phyloP scores from a whole-genome alignment of 92 coral and sea anemone genomes.

The Galaxea fascicularis region DNA sequence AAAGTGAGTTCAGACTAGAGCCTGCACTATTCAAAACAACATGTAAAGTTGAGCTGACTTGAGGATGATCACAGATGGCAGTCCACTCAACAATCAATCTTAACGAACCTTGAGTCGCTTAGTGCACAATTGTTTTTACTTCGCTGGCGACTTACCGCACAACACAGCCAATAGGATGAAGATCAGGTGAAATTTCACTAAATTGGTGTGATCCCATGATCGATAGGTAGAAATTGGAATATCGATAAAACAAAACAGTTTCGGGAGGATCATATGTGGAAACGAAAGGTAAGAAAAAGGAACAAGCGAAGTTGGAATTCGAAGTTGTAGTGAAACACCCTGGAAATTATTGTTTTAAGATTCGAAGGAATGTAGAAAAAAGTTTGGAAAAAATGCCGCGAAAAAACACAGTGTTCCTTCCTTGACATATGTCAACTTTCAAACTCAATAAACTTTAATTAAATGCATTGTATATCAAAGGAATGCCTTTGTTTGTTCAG shows the following conservation, averaged over 20 bases:
- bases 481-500: conserved; percentile 39
- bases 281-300: neutral
- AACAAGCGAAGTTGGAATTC: neutral
- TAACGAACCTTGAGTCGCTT: neutral
- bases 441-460: conserved; percentile 54
- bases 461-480: conserved; percentile 30
- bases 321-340: conserved; percentile 27
- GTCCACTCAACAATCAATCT: conserved; percentile 15
- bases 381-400: conserved; percentile 23
- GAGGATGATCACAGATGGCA: conserved; percentile 31
- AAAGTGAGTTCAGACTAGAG: neutral
- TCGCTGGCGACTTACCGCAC: conserved; percentile 8
- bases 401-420: conserved; percentile 5
- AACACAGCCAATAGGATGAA: conserved; percentile 27
- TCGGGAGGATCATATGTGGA: neutral
- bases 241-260: conserved; percentile 55
- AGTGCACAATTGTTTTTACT: conserved; percentile 10
- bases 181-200: conserved; percentile 39
- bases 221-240: conserved; percentile 57
- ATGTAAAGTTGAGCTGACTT: neutral
- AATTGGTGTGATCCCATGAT: conserved; percentile 59
- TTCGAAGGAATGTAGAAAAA: conserved; percentile 38
- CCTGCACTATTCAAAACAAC: neutral
- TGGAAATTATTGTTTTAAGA: conserved; percentile 25
- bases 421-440: conserved; percentile 35